Evolutionary conservation across 1,140 invertebrate species (phyloP), one percentile per base, ranked within the genome.

Genomic region (Coelopa frigida): DNA sequence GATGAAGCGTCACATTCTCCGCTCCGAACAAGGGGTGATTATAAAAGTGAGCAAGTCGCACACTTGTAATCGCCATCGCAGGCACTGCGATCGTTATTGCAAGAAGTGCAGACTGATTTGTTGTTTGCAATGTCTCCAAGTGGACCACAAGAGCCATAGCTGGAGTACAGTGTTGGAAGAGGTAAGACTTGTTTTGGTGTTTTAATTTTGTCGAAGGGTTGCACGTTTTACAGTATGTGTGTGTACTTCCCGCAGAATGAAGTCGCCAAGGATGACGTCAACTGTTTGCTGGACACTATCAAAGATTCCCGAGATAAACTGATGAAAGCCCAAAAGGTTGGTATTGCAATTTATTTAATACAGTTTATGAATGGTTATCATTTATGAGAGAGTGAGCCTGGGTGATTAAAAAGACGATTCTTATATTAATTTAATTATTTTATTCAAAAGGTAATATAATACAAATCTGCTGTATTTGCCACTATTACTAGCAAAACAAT

Each of bases 1-100:
- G 0, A 44, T 68, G 1, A 51, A 61, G 42, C 33, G 37, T 12
- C 64, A 68, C 36, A 3, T 21, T 3, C 21, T 53, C 3, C 27
- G 37, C 12, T 11, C 37, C 26, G 45, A 38, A 10, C 43, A 49
- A 27, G 40, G 15, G 20, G 38, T 39, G 8, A n/a, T 37, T 3
- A 6, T 7, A n/a, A 41, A 43, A 26, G 22, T 37, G 7, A 15
- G 49, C 0, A 8, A 1, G 2, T 22, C 15, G 8, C 2, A 2
- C 3, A 26, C 32, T 3, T 65, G 61, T 38, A 8, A 15, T 2
- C 0, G 0, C 0, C 58, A 63, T 45, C 45, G 29, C 4, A 17
- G 17, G n/a, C 27, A 32, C 0, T 12, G 11, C 4, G 48, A 42
- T 20, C 20, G 51, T 5, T 56, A 33, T 43, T 68, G 64, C 18